These are phyloP conservation scores for Odontocolon sp. DNA, from an alignment of 2,888 invertebrate genomes.

Conservation along the genomic window DNA sequence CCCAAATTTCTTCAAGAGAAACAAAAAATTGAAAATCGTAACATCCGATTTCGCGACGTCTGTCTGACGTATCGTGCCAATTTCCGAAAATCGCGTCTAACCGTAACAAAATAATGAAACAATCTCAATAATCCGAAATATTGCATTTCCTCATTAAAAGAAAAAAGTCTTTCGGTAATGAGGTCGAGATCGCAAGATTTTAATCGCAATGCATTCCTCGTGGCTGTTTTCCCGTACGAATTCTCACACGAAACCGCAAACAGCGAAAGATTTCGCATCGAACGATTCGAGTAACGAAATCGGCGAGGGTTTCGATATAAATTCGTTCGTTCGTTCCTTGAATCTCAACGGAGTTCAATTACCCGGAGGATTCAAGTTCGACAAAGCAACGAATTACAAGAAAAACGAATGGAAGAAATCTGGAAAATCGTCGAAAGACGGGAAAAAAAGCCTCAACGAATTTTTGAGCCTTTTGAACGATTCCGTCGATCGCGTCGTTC, in stretches of 20 bases:
- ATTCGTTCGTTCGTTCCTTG: slow-evolving; percentile 55
- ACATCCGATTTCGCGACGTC: not conserved
- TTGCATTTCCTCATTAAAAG: slow-evolving; percentile 1
- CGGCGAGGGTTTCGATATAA: slow-evolving; percentile 33
- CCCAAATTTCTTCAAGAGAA: too few species aligned
- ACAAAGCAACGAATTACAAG: not conserved
- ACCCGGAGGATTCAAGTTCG: slow-evolving; percentile 29
- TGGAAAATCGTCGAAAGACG: too few species aligned
- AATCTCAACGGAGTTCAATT: slow-evolving; percentile 45
- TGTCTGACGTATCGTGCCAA: slow-evolving; percentile 32
- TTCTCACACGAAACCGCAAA: not conserved
- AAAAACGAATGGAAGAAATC: not conserved
- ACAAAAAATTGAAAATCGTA: not conserved
- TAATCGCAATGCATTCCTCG: slow-evolving; percentile 57
- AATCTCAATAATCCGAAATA: slow-evolving; percentile 12
- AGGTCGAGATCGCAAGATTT: not conserved
- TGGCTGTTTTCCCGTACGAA: slow-evolving; percentile 46
- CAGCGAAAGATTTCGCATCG: not conserved
- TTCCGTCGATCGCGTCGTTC: slow-evolving; percentile 41
- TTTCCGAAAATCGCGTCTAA: slow-evolving; percentile 35
- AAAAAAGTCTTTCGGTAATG: too few species aligned
- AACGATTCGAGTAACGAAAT: too few species aligned
- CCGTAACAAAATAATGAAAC: slow-evolving; percentile 28
- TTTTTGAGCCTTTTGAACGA: slow-evolving; percentile 43
- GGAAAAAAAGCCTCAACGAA: slow-evolving; percentile 36